Base-by-base conservation (phyloP, 2,888 invertebrate genomes). In the Nemotelus pantherinus region DNA sequence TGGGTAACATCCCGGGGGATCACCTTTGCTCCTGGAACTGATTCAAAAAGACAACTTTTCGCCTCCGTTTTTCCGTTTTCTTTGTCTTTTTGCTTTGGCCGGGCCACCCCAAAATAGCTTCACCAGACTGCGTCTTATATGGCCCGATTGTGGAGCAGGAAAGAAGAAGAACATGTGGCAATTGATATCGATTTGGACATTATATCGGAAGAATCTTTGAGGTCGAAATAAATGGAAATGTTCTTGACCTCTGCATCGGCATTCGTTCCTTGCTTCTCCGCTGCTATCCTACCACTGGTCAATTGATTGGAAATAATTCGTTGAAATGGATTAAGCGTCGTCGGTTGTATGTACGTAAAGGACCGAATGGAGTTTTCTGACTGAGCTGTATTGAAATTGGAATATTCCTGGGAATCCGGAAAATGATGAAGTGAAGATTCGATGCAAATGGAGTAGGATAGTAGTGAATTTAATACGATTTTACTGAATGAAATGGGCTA, bases 21-120 rank as follows among this genome's bases (percentile, higher is more conserved):
- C 74, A 63, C 76, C 76, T 76, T 76, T 67, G 76, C 65, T 64
- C 76, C 67, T 76, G 53, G 65, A 76, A 74, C 74, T 74, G 74
- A 74, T 74, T 74, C 63, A 39, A 47, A 72, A 10, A 50, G 53
- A 68, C 68, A 39, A 70, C 55, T 70, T 58, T 72, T 47, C 39
- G 57, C 47, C 25, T 44, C 55, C 5, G n/a, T 43, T 76, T 65
- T 50, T 25, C 64, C 50, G 48, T 63, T n/a, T 25, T 75, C 9
- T 44, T 60, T 48, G 41, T 6, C n/a, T 2, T 74, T 74, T 75
- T 63, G 48, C 41, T 25, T 25, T 25, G 25, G 25, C 25, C 25
- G 25, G 25, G 25, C 25, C 25, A 25, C 25, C 25, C 25, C 25
- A 25, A 25, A 25, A 25, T 25, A 25, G 25, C 25, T 25, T 25